Conservation (phyloP, 2,888 invertebrate species). For the Phrixothrix hirtus region DNA sequence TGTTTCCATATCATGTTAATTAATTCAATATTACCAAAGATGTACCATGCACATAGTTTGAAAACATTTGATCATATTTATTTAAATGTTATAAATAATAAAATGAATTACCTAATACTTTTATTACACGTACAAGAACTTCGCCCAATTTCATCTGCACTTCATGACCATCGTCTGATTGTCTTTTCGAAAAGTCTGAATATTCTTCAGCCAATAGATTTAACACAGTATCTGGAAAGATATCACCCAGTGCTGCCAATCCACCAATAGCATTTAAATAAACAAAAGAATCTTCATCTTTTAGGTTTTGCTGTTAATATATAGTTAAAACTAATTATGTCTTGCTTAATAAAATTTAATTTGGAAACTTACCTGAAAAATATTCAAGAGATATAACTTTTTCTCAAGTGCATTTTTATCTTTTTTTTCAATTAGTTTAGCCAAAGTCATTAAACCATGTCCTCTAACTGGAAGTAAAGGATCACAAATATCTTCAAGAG, state of each 20-base stretch:
- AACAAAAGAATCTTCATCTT: constrained; percentile 79
- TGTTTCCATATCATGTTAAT: too few species aligned
- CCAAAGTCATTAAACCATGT: constrained; percentile 75
- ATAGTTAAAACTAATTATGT: constrained; percentile 9
- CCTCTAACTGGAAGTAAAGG: constrained; percentile 77
- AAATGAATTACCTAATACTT: constrained; percentile 64
- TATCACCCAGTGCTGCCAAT: constrained; percentile 67
- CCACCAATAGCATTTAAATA: constrained; percentile 80
- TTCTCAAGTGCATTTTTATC: constrained; percentile 68
- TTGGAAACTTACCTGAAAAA: constrained; percentile 67
- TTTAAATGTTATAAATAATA: background rate
- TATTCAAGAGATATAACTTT: constrained; percentile 67
- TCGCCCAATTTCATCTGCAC: constrained; percentile 80
- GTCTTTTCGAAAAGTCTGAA: constrained; percentile 46
- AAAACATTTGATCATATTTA: too few species aligned
- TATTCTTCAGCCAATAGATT: constrained; percentile 71
- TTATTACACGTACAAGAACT: constrained; percentile 73
- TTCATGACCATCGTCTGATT: constrained; percentile 58
- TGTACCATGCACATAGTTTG: too few species aligned
- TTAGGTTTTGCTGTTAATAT: constrained; percentile 68
- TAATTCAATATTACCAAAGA: too few species aligned
- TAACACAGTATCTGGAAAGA: constrained; percentile 70
- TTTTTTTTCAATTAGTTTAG: constrained; percentile 69
- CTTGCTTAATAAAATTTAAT: constrained; percentile 2
- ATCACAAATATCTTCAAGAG: constrained; percentile 70